These are phyloP conservation scores for Eupithecia subumbrata DNA, from an alignment of 2,888 invertebrate genomes.

Conservation along the genomic window DNA sequence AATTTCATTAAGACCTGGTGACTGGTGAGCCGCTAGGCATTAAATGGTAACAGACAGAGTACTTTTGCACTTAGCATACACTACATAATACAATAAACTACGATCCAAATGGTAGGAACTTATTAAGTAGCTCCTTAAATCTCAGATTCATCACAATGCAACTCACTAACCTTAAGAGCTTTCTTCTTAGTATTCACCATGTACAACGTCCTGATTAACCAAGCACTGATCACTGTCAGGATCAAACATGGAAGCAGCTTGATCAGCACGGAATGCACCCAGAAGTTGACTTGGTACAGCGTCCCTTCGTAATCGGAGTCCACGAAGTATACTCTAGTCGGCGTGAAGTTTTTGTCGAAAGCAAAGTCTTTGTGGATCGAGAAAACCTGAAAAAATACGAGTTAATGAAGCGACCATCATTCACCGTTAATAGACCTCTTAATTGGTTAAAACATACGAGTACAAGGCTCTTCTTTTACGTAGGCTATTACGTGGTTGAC, in stretches of 20 bases:
- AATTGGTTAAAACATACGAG: background rate
- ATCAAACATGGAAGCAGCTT: conserved; percentile 92
- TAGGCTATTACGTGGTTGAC: background rate
- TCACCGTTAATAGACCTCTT: background rate
- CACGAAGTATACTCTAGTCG: conserved; percentile 74
- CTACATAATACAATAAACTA: too few relatives aligned
- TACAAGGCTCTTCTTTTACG: background rate
- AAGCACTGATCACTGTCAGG: conserved; percentile 89
- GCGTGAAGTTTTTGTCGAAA: conserved; percentile 66
- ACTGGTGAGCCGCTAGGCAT: background rate
- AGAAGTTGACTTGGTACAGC: conserved; percentile 89
- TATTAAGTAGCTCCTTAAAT: background rate
- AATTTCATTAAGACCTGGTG: background rate
- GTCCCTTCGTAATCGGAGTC: conserved; percentile 84
- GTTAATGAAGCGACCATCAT: background rate
- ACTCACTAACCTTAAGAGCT: conserved; percentile 67
- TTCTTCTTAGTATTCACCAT: conserved; percentile 87
- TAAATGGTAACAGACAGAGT: background rate
- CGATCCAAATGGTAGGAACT: background rate
- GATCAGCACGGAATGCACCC: conserved; percentile 91
- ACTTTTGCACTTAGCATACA: background rate
- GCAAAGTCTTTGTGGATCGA: conserved; percentile 67
- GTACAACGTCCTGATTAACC: conserved; percentile 89
- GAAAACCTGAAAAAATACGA: conserved; percentile 66
- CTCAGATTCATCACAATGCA: background rate